These are phyloP conservation scores for Drosophila fungiperda DNA, from an alignment of 2,888 invertebrate species.

Conservation along the genomic window DNA sequence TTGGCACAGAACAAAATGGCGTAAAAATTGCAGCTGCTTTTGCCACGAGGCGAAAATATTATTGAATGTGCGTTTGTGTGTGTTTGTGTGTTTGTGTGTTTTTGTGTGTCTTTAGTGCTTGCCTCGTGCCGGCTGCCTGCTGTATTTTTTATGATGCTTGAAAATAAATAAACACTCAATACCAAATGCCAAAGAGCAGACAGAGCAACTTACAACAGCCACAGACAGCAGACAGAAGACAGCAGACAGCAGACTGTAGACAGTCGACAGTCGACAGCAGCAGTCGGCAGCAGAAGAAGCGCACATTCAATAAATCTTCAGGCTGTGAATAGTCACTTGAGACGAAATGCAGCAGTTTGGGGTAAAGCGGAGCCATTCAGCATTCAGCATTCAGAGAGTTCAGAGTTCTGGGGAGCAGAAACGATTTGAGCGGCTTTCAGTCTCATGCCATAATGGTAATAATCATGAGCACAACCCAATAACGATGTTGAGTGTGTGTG, in stretches of 20 bases:
- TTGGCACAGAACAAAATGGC: constrained; percentile 69
- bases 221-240: constrained; percentile 36
- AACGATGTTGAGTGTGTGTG: constrained; percentile 65
- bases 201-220: constrained; percentile 56
- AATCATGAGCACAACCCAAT: constrained; percentile 56
- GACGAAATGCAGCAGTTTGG: constrained; percentile 42
- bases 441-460: constrained; percentile 74
- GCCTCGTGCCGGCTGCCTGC: constrained; percentile 35
- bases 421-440: constrained; percentile 64
- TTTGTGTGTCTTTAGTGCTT: constrained; percentile 24
- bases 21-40: constrained; percentile 78
- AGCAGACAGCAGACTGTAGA: constrained; percentile 36
- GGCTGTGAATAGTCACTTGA: constrained; percentile 80
- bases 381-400: constrained; percentile 11
- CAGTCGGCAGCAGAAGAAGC: constrained; percentile 27
- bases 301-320: constrained; percentile 82
- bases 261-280: background rate
- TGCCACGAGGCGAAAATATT: constrained; percentile 63
- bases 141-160: constrained; percentile 79
- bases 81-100: constrained; percentile 41
- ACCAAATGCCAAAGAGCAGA: constrained; percentile 76
- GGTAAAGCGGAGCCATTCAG: constrained; percentile 1
- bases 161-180: constrained; percentile 83
- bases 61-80: constrained; percentile 57
- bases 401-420: constrained; percentile 19